Evolutionary conservation across 2,797 vertebrate genomes (phyloP), one percentile per base, ranked within the genome.

Genomic region (Peromyscus aztecus): DNA sequence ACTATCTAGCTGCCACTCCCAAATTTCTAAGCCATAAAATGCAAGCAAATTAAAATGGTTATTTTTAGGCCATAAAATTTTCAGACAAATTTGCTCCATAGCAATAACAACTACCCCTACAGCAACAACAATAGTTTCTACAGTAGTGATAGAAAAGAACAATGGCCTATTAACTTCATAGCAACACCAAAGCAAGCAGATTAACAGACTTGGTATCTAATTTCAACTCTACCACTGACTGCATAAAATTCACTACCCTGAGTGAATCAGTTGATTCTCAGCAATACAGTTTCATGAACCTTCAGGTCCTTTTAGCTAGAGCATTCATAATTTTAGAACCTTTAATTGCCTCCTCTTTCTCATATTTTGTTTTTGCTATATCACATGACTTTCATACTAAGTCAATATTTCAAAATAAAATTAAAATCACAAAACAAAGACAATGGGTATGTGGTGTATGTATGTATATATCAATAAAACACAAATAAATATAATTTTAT

Each of bases 1-100:
- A 97, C 29, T 67, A 40, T 37, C 49, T 7, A n/a, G 71, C n/a
- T 85, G 82, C 2, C 43, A 61, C 55, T 71, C 37, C 83, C 73
- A 90, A 55, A 61, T 83, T 94, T 86, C 76, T 77, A 75, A 87
- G 69, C 87, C 90, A 97, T 80, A 84, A 93, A 90, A 84, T 63
- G 8, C 80, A 21, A 96, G 31, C 0, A 73, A 89, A 86, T 83
- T 69, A 95, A 81, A 94, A 89, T 55, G 46, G 19, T 80, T 78
- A 84, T 34, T 86, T 86, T 76, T 82, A 93, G 94, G 73, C 27
- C 46, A 91, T 43, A 77, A 90, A 89, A 52, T 27, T 71, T 84
- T 80, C 92, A 27, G 69, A 90, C 40, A 92, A 95, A 93, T 80
- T 24, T 49, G 40, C 24, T 95, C 4, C 59, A 89, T 6, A 77